A percentile compares a stretch with the other conserved stretches of the same genome.
Conservation (phyloP, 2,888 invertebrate genomes). For the Mimumesa dahlbomi region DNA sequence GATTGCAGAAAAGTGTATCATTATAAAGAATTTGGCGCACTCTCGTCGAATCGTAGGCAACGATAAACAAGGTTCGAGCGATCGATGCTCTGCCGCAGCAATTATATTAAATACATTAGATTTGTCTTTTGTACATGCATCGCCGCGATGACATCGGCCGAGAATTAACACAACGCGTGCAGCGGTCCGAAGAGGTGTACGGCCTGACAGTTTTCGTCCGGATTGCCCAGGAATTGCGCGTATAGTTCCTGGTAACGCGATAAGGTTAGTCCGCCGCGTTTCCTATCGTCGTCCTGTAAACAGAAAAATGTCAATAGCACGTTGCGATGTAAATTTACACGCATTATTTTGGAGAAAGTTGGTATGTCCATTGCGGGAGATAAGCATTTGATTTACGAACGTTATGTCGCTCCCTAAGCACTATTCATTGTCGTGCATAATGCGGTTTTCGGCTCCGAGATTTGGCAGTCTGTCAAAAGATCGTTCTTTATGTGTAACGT, state of each 20-base stretch:
- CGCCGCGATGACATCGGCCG: too few species aligned
- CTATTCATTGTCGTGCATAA: slow-evolving; percentile 28
- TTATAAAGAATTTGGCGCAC: too few species aligned
- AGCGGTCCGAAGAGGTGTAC: slow-evolving; percentile 91
- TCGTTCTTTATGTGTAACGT: slow-evolving; percentile 37
- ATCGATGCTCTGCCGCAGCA: too few species aligned
- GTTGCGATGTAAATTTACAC: too few species aligned
- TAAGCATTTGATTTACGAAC: too few species aligned
- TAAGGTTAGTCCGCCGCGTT: slow-evolving; percentile 88
- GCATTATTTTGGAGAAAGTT: too few species aligned
- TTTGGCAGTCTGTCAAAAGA: slow-evolving; percentile 52
- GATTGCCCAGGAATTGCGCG: slow-evolving; percentile 90
- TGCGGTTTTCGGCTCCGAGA: neutral
- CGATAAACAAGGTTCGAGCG: too few species aligned
- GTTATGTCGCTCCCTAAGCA: slow-evolving; percentile 21
- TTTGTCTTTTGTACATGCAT: slow-evolving; percentile 52
- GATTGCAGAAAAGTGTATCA: too few species aligned
- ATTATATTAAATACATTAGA: slow-evolving; percentile 44
- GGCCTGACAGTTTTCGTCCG: slow-evolving; percentile 87
- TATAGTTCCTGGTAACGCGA: slow-evolving; percentile 92
- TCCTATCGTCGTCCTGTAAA: slow-evolving; percentile 90
- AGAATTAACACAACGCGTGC: slow-evolving; percentile 81
- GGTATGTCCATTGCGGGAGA: too few species aligned
- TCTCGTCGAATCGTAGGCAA: too few species aligned
- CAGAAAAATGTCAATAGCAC: too few species aligned